These are phyloP conservation scores for Lasioglossum albipes DNA, from an alignment of 1,140 invertebrate genomes.

Conservation along the genomic window DNA sequence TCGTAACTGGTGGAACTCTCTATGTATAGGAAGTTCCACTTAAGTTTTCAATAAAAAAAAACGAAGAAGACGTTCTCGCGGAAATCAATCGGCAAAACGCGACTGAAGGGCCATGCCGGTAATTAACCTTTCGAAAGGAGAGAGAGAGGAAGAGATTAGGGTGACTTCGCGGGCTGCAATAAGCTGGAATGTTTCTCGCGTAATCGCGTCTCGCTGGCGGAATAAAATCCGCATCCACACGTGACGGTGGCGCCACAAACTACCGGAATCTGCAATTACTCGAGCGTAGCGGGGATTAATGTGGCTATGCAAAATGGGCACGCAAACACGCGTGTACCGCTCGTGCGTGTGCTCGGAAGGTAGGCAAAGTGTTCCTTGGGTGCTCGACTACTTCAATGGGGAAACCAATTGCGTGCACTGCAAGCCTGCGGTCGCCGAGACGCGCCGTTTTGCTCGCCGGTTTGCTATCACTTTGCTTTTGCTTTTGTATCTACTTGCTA, in stretches of 20 bases:
- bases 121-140: background rate
- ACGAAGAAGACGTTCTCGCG: no score
- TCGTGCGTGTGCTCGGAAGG: background rate
- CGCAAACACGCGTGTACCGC: background rate
- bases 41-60: no score
- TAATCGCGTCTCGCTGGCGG: constrained; percentile 3
- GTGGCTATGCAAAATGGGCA: constrained; percentile 13
- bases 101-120: background rate
- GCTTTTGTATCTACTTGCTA: no score
- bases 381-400: background rate
- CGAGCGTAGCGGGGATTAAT: constrained; percentile 11
- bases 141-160: background rate
- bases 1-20: no score
- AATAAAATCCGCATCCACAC: background rate
- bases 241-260: constrained; percentile 17
- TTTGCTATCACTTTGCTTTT: no score
- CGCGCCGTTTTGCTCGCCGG: no score
- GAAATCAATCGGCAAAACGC: background rate
- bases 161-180: background rate
- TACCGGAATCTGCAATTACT: constrained; percentile 14
- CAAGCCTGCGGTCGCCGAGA: background rate
- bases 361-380: constrained; percentile 24
- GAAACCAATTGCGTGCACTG: background rate
- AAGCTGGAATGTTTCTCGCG: background rate
- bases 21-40: no score